Conservation (phyloP, 2,113 vertebrate species). For the western clawed frog (Xenopus tropicalis) region UCB_Xtro_10.0 CM004443.2:123356501-123357000, state of each 20-base stretch:
- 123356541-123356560: background rate
- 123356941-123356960: no score
- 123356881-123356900: slow-evolving; percentile 6
- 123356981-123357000: no score
- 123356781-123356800: slow-evolving; percentile 16
- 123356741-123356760: slow-evolving; percentile 30
- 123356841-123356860: slow-evolving; percentile 6
- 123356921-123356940: no score
- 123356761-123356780: slow-evolving; percentile 21
- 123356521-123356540: background rate
- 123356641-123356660: slow-evolving; percentile 42
- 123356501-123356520: background rate
- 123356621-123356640: slow-evolving; percentile 32
- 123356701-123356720: slow-evolving; percentile 43
- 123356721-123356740: slow-evolving; percentile 35
- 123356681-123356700: slow-evolving; percentile 38
- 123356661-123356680: slow-evolving; percentile 41
- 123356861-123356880: slow-evolving; percentile 1
- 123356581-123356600: slow-evolving; percentile 9
- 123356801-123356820: slow-evolving; percentile 4
- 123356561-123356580: background rate
- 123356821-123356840: background rate
- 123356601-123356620: slow-evolving; percentile 2
- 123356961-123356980: no score
- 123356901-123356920: background rate